Evolutionary conservation across 2,888 invertebrate species (phyloP).

Genomic region (Zygaena filipendulae): DNA sequence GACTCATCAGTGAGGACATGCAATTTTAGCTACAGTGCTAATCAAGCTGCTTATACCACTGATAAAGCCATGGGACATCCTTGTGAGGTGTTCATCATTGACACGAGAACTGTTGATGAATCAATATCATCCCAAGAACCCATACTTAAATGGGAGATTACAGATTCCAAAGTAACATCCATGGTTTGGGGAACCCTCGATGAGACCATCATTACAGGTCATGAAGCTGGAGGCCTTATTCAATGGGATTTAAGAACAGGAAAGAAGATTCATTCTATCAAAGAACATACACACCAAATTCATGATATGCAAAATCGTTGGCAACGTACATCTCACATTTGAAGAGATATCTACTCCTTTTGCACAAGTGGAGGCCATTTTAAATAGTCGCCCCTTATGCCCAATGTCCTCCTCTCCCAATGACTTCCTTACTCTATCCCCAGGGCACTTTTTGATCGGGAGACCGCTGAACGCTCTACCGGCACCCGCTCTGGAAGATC

Average conservation of each 20-base stretch:
- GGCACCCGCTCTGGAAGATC: too few species aligned
- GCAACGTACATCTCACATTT: too few species aligned
- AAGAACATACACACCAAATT: slow-evolving; percentile 87
- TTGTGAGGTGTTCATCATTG: slow-evolving; percentile 91
- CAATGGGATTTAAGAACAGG: slow-evolving; percentile 94
- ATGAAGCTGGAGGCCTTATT: slow-evolving; percentile 92
- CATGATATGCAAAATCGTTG: slow-evolving; percentile 99
- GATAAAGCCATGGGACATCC: slow-evolving; percentile 92
- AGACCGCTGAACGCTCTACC: too few species aligned
- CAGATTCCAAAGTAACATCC: slow-evolving; percentile 88
- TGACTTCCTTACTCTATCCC: too few species aligned
- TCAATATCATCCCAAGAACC: slow-evolving; percentile 76
- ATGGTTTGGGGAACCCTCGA: slow-evolving; percentile 96
- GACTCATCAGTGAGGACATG: slow-evolving; percentile 93
- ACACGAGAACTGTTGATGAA: slow-evolving; percentile 81
- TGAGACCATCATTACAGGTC: slow-evolving; percentile 91
- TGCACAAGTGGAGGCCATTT: too few species aligned
- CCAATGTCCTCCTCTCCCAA: too few species aligned
- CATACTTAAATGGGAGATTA: slow-evolving; percentile 81
- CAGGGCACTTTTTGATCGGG: too few species aligned
- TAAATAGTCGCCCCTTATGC: too few species aligned
- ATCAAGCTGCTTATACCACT: slow-evolving; percentile 92
- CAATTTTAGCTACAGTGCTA: slow-evolving; percentile 92
- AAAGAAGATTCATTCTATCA: slow-evolving; percentile 79
- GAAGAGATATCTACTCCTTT: too few species aligned